Evolutionary conservation across 2,797 vertebrate genomes (phyloP).

Genomic region (Peromyscus aztecus): DNA sequence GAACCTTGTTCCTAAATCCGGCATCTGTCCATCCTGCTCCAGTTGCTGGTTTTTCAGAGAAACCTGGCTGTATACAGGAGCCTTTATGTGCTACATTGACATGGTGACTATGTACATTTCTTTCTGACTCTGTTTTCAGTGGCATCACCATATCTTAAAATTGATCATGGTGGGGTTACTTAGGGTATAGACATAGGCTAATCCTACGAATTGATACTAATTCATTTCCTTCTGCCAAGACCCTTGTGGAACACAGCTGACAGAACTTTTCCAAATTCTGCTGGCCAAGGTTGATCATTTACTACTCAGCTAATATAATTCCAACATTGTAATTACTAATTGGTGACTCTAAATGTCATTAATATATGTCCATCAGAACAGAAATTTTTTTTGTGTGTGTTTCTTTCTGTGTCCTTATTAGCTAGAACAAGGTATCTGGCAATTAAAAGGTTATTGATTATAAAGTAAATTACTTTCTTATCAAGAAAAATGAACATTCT

Average conservation of each 20-base stretch:
- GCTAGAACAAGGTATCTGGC: not conserved
- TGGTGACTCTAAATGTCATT: slow-evolving; percentile 18
- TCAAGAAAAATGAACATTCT: not conserved
- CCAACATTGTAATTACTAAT: not conserved
- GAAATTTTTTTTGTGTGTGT: not conserved
- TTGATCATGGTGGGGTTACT: accelerated
- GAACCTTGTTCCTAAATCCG: not conserved
- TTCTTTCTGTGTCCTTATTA: not conserved
- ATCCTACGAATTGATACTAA: not conserved
- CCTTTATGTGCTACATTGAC: not conserved
- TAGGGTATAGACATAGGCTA: not conserved
- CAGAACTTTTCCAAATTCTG: not conserved
- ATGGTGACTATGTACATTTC: not conserved
- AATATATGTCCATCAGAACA: not conserved
- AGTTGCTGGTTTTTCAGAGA: not conserved
- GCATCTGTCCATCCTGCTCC: not conserved
- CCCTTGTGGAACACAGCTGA: not conserved
- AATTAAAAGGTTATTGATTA: not conserved
- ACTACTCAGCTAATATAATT: not conserved
- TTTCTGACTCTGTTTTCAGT: not conserved
- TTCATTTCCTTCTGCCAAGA: not conserved
- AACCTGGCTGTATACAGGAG: accelerated
- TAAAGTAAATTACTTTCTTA: slow-evolving; percentile 5
- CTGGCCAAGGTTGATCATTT: not conserved
- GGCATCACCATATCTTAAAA: not conserved